Evolutionary conservation across 1,140 invertebrate genomes (phyloP).

Genomic region (Matsumurasca onukii): DNA sequence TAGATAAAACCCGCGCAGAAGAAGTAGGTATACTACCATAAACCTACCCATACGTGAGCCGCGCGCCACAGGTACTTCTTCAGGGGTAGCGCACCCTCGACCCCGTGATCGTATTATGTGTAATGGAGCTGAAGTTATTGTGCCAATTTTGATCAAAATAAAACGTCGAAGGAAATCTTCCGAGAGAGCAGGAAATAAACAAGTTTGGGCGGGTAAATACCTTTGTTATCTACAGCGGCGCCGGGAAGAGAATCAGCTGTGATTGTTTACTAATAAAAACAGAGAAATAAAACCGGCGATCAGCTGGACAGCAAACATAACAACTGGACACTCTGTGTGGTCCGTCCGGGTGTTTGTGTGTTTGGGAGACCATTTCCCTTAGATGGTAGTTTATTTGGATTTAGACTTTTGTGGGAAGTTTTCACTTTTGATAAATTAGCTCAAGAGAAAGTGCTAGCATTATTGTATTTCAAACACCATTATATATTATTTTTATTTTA

Average conservation of each 20-base stretch:
- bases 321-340: too few species aligned
- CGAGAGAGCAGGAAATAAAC: conserved; percentile 24
- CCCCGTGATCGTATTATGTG: conserved; percentile 27
- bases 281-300: neutral
- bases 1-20: conserved; percentile 18
- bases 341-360: too few species aligned
- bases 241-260: neutral
- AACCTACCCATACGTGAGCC: conserved; percentile 1
- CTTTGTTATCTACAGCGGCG: conserved; percentile 32
- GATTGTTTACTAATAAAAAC: conserved; percentile 21
- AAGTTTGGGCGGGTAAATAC: conserved; percentile 29
- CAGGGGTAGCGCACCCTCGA: conserved; percentile 2
- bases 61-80: conserved; percentile 19
- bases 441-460: too few species aligned
- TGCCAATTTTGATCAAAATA: conserved; percentile 36
- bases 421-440: too few species aligned
- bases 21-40: neutral
- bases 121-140: conserved; percentile 35
- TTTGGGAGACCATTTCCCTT: too few species aligned
- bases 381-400: too few species aligned
- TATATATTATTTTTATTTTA: too few species aligned
- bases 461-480: too few species aligned
- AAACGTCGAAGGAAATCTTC: conserved; percentile 33
- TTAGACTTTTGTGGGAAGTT: too few species aligned
- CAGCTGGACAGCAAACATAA: neutral